These are phyloP conservation scores for Heliconius ismenius DNA, from an alignment of 2,888 invertebrate genomes.

Conservation along the genomic window DNA sequence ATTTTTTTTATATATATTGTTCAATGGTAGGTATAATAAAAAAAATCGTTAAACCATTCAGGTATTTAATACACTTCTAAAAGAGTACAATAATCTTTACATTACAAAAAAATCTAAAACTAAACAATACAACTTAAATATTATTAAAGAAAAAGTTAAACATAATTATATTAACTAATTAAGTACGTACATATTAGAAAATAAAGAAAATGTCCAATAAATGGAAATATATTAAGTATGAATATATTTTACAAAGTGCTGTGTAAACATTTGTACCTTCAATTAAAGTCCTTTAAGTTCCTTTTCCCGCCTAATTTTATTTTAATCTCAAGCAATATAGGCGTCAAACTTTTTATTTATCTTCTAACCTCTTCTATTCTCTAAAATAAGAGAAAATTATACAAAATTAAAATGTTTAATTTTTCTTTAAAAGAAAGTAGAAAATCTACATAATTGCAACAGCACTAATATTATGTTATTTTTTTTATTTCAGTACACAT, in stretches of 20 bases:
- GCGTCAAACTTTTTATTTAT: background rate
- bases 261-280: conserved; percentile 37
- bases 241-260: conserved; percentile 13
- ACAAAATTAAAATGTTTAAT: background rate
- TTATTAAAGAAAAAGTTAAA: conserved; percentile 43
- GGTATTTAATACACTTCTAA: conserved; percentile 57
- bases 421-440: conserved; percentile 7
- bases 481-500: conserved; percentile 9
- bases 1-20: background rate
- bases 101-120: conserved; percentile 44
- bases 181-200: conserved; percentile 55
- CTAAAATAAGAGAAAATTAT: conserved; percentile 9
- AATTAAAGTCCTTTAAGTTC: conserved; percentile 4
- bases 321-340: background rate
- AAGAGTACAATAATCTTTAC: conserved; percentile 41
- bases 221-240: conserved; percentile 30
- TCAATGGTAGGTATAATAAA: background rate
- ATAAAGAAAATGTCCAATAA: conserved; percentile 22
- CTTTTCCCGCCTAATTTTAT: conserved; percentile 9
- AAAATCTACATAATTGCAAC: conserved; percentile 10
- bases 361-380: background rate
- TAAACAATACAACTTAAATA: conserved; percentile 39
- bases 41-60: conserved; percentile 42
- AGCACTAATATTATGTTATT: background rate
- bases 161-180: conserved; percentile 53